These are phyloP conservation scores for Dicrurus megarhynchus DNA, from an alignment of 2,113 vertebrate genomes.

Conservation along the genomic window DNA sequence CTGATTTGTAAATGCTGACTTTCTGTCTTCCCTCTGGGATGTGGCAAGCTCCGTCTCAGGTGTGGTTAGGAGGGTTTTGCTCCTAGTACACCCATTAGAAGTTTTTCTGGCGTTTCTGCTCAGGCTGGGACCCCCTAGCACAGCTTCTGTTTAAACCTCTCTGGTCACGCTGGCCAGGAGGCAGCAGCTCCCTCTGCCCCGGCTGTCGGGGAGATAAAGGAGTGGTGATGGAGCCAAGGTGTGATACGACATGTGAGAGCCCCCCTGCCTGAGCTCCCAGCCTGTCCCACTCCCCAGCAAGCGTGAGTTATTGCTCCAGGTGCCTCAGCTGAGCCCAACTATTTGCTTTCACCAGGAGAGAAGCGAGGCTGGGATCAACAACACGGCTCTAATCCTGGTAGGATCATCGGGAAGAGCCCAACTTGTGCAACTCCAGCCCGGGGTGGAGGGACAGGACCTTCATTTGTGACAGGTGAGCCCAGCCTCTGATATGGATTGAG, in stretches of 20 bases:
- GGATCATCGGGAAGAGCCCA: background rate
- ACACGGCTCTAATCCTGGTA: background rate
- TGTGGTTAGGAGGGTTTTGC: background rate
- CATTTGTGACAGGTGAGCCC: background rate
- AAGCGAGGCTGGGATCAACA: background rate
- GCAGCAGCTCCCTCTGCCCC: background rate
- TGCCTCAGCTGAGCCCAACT: background rate
- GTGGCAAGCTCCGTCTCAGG: background rate
- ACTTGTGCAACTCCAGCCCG: background rate
- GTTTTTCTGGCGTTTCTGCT: background rate
- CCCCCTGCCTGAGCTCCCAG: background rate
- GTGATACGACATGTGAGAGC: background rate
- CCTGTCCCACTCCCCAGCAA: background rate
- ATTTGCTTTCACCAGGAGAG: background rate
- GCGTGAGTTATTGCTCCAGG: background rate
- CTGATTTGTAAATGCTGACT: background rate
- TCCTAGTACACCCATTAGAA: background rate
- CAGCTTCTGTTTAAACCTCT: rapidly evolving
- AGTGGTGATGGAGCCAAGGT: background rate
- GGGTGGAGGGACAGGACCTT: background rate
- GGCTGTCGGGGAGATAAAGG: background rate
- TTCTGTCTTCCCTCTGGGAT: background rate
- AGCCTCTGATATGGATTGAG: rapidly evolving
- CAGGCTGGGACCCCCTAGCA: rapidly evolving
- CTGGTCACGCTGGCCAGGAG: background rate